These are phyloP conservation scores for Bugula neritina DNA, from an alignment of 2,888 invertebrate genomes.

Conservation along the genomic window DNA sequence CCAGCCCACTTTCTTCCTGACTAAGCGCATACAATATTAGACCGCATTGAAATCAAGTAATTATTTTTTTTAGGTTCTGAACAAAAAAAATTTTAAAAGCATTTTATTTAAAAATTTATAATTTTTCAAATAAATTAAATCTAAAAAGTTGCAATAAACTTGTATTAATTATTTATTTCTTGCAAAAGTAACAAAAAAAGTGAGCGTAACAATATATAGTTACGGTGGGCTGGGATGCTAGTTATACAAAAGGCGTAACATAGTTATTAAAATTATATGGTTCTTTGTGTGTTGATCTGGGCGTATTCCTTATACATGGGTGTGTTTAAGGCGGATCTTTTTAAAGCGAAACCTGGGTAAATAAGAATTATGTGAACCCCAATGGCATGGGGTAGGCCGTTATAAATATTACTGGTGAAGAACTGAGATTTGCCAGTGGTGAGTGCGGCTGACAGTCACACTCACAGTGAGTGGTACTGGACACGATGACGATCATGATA, in stretches of 20 bases:
- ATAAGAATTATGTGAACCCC: too few relatives aligned
- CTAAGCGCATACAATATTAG: not conserved
- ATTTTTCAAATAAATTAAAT: not conserved
- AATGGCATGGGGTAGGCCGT: too few relatives aligned
- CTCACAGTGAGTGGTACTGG: too few relatives aligned
- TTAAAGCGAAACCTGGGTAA: conserved; percentile 9
- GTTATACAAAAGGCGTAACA: conserved; percentile 7
- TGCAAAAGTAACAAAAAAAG: not conserved
- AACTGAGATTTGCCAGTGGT: too few relatives aligned
- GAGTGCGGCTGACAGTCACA: too few relatives aligned
- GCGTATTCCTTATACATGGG: not conserved
- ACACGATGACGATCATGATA: too few relatives aligned
- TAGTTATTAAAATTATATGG: too few relatives aligned
- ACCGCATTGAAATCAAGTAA: not conserved
- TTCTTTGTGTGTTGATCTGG: too few relatives aligned
- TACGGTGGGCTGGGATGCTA: not conserved
- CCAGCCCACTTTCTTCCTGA: conserved; percentile 24
- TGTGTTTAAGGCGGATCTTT: conserved; percentile 24
- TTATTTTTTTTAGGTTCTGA: too few relatives aligned
- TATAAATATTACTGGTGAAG: too few relatives aligned
- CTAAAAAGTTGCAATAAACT: too few relatives aligned
- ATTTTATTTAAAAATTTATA: not conserved
- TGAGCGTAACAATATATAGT: not conserved
- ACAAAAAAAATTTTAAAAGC: too few relatives aligned
- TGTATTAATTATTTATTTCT: not conserved